phyloP scores from a whole-genome alignment of 2,113 vertebrate genomes.

The Oostethus manadensis region DNA sequence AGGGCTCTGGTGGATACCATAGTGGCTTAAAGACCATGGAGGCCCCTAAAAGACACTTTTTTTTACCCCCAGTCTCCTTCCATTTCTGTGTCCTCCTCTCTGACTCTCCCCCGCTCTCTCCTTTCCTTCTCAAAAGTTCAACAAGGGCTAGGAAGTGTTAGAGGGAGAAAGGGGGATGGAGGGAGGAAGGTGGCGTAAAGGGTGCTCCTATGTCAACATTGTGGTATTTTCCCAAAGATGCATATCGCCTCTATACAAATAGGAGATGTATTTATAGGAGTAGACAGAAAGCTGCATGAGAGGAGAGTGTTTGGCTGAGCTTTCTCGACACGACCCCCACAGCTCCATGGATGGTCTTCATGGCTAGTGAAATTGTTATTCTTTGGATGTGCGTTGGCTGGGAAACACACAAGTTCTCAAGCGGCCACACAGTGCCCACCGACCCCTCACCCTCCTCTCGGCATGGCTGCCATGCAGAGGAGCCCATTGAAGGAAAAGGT shows the following conservation, averaged over 20 bases:
- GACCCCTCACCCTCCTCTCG: conserved; percentile 38
- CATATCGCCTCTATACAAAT: conserved; percentile 76
- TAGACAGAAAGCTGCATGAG: conserved; percentile 62
- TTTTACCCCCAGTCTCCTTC: conserved; percentile 61
- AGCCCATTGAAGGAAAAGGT: conserved; percentile 54
- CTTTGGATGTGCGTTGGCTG: conserved; percentile 72
- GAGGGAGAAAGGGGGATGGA: conserved; percentile 23
- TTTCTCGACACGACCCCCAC: conserved; percentile 55
- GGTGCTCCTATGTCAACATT: conserved; percentile 73
- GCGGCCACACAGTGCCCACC: conserved; percentile 60
- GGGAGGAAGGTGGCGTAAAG: conserved; percentile 47
- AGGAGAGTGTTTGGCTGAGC: conserved; percentile 60
- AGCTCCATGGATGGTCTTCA: conserved; percentile 67
- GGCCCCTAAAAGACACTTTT: conserved; percentile 67
- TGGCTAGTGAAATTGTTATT: conserved; percentile 72
- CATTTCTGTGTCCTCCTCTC: conserved; percentile 47
- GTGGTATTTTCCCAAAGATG: conserved; percentile 79
- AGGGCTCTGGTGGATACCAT: conserved; percentile 73
- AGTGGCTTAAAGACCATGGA: conserved; percentile 73
- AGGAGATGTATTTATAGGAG: conserved; percentile 76
- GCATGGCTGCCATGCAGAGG: conserved; percentile 60
- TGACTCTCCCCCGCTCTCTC: conserved; percentile 27
- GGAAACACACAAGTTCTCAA: conserved; percentile 73
- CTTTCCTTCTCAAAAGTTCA: conserved; percentile 62
- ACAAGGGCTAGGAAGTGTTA: conserved; percentile 54